Evolutionary conservation across 2,113 vertebrate species (phyloP), one percentile per base, ranked within the genome.

Genomic region (Speoplatyrhinus poulsoni): DNA sequence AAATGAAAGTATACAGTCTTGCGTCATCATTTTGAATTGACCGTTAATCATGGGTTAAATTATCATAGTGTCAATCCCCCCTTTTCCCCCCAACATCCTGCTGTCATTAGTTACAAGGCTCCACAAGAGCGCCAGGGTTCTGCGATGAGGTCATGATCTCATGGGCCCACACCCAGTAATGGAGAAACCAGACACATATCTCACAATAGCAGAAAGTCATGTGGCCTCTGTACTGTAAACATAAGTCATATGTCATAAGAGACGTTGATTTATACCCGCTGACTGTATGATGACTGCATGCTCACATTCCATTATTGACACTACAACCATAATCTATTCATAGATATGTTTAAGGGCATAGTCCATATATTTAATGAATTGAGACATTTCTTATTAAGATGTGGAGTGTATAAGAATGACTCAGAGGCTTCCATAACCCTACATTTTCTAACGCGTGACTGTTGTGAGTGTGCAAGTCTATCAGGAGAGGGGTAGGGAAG

Each of bases 31-130:
- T 26, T 61, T 50, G 11, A 26, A 56, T 13, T 63, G 46, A 6
- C 41, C 13, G 57, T 74, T 77, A 64, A 74, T 72, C 68, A 63
- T 64, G 33, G 32, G 50, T 67, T 78, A 65, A 77, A 65, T 19
- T 1, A 19, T 78, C 62, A 72, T 32, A 33, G 59, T 69, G 78
- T 65, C 67, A 64, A 57, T 41, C 65, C 63, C 50, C 57, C 32
- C 17, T 13, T n/a, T 49, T 26, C n/a, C 41, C 12, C 49, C 6
- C 26, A 26, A 41, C 16, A 32, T 48, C 32, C n/a, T 41, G 16
- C 10, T 13, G 12, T 53, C 16, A 15, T 41, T 12, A 12, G 62
- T 52, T 53, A 48, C 49, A 64, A 46, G 17, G 12, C 52, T 33
- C 12, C 26, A 52, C 62, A n/a, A 49, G 46, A 11, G 55, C 1